A percentile compares a stretch with the other conserved stretches of the same genome.
These are phyloP conservation scores for Kradibia gibbosae DNA, from an alignment of 1,140 invertebrate species.

Conservation along the genomic window DNA sequence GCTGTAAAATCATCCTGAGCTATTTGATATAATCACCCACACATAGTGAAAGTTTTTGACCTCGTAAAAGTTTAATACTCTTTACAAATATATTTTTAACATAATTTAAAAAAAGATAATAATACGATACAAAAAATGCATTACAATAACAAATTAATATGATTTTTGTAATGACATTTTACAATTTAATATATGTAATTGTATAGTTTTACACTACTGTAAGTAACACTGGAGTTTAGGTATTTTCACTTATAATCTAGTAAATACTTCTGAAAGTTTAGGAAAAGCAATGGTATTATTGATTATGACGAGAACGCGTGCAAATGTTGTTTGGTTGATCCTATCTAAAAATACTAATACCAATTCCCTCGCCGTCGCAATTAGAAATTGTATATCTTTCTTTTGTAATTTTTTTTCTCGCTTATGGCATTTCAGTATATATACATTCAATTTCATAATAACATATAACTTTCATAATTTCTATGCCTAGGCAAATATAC, in stretches of 20 bases:
- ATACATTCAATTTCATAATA: background rate
- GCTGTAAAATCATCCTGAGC: too few relatives aligned
- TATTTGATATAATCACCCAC: too few relatives aligned
- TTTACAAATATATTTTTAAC: too few relatives aligned
- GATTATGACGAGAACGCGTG: background rate
- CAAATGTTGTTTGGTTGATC: conserved; percentile 6
- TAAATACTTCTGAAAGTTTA: background rate
- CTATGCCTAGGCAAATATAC: background rate
- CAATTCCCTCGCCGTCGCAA: conserved; percentile 37
- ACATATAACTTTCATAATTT: background rate
- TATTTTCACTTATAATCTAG: background rate
- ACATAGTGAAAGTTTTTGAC: too few relatives aligned
- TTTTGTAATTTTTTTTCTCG: conserved; percentile 21
- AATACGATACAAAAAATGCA: too few relatives aligned
- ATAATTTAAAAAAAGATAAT: too few relatives aligned
- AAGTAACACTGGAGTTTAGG: background rate
- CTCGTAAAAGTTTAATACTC: too few relatives aligned
- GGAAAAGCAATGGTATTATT: conserved; percentile 2
- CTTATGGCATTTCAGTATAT: background rate
- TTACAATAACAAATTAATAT: too few relatives aligned
- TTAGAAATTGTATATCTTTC: conserved; percentile 25
- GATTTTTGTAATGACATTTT: too few relatives aligned
- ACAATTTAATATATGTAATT: too few relatives aligned
- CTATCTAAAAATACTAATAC: conserved; percentile 23
- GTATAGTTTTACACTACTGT: too few relatives aligned